phyloP scores from a whole-genome alignment of 2,113 vertebrate species.

The Xyliphius kryptos region DNA sequence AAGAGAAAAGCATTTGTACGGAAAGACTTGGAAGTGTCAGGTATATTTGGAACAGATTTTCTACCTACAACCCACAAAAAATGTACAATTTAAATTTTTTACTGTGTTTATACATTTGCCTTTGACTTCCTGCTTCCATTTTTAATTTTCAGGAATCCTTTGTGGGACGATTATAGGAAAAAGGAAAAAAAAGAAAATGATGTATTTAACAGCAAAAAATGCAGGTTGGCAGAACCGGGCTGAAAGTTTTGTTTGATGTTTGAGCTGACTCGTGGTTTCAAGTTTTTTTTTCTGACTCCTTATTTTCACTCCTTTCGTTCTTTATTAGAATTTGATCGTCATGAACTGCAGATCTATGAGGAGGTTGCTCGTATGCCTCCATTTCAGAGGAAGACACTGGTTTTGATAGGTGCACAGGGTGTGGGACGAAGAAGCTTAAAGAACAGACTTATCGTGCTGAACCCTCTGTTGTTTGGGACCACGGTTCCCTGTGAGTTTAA shows the following conservation, averaged over 20 bases:
- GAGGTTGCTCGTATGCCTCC: conserved; percentile 96
- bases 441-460: conserved; percentile 90
- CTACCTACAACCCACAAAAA: no score
- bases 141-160: conserved; percentile 71
- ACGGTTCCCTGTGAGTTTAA: conserved; percentile 93
- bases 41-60: conserved; percentile 48
- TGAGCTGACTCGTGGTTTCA: not conserved
- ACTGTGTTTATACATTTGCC: no score
- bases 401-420: conserved; percentile 95
- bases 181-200: conserved; percentile 98
- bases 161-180: conserved; percentile 84
- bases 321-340: conserved; percentile 88
- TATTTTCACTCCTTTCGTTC: not conserved
- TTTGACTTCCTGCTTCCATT: not conserved
- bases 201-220: conserved; percentile 97
- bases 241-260: not conserved
- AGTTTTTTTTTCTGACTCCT: not conserved
- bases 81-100: no score
- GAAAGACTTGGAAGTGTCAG: conserved; percentile 82
- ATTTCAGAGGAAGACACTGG: conserved; percentile 93
- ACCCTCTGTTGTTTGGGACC: conserved; percentile 86
- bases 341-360: conserved; percentile 97
- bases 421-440: conserved; percentile 95
- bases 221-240: conserved; percentile 69
- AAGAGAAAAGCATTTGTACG: conserved; percentile 98